A percentile compares a stretch with the other conserved stretches of the same genome.
Conservation (phyloP, 2,797 vertebrate species). For the Schizopygopsis pylzovi region DNA sequence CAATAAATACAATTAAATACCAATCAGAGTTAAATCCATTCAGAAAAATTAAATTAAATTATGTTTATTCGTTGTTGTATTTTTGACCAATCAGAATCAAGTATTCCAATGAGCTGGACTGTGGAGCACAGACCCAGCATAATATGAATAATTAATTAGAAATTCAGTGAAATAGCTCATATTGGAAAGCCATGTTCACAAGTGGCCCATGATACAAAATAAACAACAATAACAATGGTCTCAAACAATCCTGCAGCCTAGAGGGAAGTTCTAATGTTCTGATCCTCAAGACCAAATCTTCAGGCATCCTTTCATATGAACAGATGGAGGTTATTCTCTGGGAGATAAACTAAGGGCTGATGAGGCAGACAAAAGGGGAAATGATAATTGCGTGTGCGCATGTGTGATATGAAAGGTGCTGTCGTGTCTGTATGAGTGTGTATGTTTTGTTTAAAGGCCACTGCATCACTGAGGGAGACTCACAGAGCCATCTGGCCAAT, state of each 20-base stretch:
- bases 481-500: conserved; percentile 82
- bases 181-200: conserved; percentile 7
- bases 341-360: neutral
- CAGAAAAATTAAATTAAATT: too few relatives aligned
- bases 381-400: conserved; percentile 32
- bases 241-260: neutral
- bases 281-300: conserved; percentile 10
- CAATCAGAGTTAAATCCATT: too few relatives aligned
- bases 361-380: conserved; percentile 50
- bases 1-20: too few relatives aligned
- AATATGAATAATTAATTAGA: conserved; percentile 1
- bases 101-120: too few relatives aligned
- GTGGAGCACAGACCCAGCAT: too few relatives aligned
- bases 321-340: conserved; percentile 37
- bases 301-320: conserved; percentile 13
- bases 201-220: neutral
- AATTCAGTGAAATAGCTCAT: neutral
- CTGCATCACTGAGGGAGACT: conserved; percentile 70
- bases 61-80: too few relatives aligned
- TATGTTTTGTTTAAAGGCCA: conserved; percentile 67
- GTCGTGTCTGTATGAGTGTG: conserved; percentile 24
- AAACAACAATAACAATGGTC: conserved; percentile 1
- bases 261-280: conserved; percentile 21
- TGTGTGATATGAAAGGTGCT: conserved; percentile 30
- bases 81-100: too few relatives aligned